A percentile compares a stretch with the other conserved stretches of the same genome.
Conservation (phyloP, 2,113 vertebrate species). For the Aldabrachelys gigantea region DNA sequence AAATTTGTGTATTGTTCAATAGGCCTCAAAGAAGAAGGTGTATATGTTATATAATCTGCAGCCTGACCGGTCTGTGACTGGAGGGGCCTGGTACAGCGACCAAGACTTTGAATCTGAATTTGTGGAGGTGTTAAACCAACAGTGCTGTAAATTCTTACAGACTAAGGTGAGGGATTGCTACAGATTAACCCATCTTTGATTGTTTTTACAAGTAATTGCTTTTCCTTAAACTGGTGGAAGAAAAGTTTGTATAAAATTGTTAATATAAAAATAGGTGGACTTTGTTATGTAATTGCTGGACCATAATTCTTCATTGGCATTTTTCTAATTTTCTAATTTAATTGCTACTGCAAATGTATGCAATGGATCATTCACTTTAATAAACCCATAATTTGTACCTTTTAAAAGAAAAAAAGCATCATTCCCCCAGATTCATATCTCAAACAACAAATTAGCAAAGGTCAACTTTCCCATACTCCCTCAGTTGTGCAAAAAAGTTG, state of each 20-base stretch:
- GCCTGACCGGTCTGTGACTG: conserved; percentile 95
- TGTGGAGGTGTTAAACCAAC: conserved; percentile 97
- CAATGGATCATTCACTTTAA: background rate
- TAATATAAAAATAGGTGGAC: background rate
- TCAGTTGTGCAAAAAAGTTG: background rate
- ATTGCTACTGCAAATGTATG: background rate
- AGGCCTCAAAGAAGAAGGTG: conserved; percentile 99
- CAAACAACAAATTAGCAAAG: background rate
- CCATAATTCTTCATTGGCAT: background rate
- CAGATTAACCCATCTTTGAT: background rate
- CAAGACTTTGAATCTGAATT: conserved; percentile 99
- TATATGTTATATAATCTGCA: conserved; percentile 98
- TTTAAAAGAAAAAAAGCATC: background rate
- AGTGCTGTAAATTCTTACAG: conserved; percentile 97
- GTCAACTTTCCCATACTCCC: background rate
- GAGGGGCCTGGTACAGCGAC: conserved; percentile 98
- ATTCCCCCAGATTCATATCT: fast-evolving
- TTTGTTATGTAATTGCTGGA: background rate
- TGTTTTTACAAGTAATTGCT: background rate
- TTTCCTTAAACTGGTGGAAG: background rate
- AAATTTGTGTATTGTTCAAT: background rate
- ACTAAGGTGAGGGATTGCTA: conserved; percentile 86
- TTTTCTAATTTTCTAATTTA: background rate
- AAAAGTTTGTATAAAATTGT: background rate
- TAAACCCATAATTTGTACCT: background rate